Conservation (phyloP, 2,113 vertebrate species). For the Odocoileus hemionus region DNA sequence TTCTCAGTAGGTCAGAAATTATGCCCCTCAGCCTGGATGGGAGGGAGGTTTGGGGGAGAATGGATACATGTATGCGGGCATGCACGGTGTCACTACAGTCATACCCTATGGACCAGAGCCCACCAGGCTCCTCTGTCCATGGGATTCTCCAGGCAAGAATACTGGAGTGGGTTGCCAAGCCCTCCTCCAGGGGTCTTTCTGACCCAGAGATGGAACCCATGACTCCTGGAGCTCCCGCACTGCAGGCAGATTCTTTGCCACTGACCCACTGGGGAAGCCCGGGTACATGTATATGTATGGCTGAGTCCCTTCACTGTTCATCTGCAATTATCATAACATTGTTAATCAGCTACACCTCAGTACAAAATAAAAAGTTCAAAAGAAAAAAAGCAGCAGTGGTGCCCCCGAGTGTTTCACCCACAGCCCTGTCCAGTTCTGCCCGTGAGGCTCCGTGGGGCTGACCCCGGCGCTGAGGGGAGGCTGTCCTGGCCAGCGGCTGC, state of each 20-base stretch:
- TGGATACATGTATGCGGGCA: accelerated
- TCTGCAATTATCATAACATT: not conserved
- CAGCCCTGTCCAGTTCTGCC: not conserved
- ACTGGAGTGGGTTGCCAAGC: not conserved
- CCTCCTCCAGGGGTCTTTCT: not conserved
- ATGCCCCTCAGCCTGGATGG: not conserved
- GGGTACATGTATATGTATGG: not conserved
- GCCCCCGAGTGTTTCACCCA: not conserved
- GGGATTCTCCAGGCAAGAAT: not conserved
- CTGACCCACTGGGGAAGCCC: not conserved
- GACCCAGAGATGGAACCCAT: not conserved
- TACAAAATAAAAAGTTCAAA: not conserved
- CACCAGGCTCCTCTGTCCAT: not conserved
- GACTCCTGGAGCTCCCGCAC: not conserved
- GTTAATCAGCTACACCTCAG: not conserved
- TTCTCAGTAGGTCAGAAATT: not conserved
- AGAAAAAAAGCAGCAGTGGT: not conserved
- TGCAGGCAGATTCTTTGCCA: not conserved
- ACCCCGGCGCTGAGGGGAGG: not conserved
- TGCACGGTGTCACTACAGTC: accelerated
- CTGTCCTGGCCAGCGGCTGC: not conserved
- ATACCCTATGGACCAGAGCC: not conserved
- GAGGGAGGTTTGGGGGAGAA: not conserved
- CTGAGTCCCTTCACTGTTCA: not conserved
- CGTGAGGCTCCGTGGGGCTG: accelerated